Percentiles rank a stretch among this genome's conserved stretches.
phyloP scores from a whole-genome alignment of 2,113 vertebrate genomes.

The Nerophis ophidion region DNA sequence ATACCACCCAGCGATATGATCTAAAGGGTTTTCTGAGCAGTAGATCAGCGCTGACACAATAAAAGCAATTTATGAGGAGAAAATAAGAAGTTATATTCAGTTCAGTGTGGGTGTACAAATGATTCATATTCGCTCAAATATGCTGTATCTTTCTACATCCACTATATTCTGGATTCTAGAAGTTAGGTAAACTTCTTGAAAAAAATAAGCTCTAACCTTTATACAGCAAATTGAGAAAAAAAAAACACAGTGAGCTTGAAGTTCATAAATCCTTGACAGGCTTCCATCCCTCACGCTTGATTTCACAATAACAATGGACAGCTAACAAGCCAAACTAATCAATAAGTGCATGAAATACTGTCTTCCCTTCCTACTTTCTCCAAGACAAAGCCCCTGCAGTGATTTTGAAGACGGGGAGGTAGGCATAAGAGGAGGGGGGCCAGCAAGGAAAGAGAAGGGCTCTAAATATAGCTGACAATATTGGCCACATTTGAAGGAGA shows the following conservation, averaged over 20 bases:
- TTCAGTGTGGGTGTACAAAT: conserved; percentile 20
- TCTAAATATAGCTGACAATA: conserved; percentile 96
- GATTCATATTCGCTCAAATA: conserved; percentile 30
- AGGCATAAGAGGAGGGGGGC: conserved; percentile 38
- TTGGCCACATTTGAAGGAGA: conserved; percentile 87
- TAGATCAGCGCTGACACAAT: conserved; percentile 42
- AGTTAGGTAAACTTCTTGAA: conserved; percentile 38
- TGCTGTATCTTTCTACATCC: conserved; percentile 17
- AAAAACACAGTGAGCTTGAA: conserved; percentile 13
- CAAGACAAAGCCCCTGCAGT: conserved; percentile 60
- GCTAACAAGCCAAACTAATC: conserved; percentile 59
- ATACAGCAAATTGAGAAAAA: conserved; percentile 31
- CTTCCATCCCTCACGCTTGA: conserved; percentile 40
- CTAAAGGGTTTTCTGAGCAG: conserved; percentile 33
- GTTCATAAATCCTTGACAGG: conserved; percentile 44
- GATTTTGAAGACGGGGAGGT: conserved; percentile 64
- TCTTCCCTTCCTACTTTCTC: conserved; percentile 51
- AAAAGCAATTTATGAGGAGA: conserved; percentile 45
- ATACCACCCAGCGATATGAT: conserved; percentile 40
- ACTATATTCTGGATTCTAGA: conserved; percentile 27
- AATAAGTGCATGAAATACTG: conserved; percentile 59
- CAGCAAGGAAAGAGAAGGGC: conserved; percentile 45
- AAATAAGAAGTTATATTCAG: conserved; percentile 29
- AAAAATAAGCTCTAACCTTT: conserved; percentile 40
- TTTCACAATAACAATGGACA: conserved; percentile 65